Evolutionary conservation across 2,797 vertebrate species (phyloP).

Genomic region (Cossypha dichroa): DNA sequence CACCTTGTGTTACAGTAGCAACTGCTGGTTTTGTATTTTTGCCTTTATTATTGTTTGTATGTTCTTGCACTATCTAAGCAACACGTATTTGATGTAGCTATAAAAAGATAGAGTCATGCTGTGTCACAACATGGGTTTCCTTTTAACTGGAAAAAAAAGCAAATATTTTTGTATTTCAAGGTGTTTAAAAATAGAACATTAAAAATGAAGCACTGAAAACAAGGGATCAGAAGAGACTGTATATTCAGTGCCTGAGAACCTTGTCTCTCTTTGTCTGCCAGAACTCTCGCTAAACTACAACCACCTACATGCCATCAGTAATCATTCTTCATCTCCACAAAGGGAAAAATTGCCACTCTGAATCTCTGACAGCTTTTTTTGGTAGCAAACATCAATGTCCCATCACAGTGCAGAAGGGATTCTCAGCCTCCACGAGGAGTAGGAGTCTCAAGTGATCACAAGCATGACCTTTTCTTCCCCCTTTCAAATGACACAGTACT

Average conservation of each 20-base stretch:
- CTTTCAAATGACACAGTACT: not conserved
- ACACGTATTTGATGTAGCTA: constrained; percentile 14
- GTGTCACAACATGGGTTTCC: constrained; percentile 27
- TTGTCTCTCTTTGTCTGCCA: not conserved
- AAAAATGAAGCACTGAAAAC: constrained; percentile 28
- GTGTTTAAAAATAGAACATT: not conserved
- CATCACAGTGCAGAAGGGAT: not conserved
- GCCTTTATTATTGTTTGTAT: not conserved
- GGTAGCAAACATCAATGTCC: not conserved
- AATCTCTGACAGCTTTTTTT: not conserved
- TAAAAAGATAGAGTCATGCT: constrained; percentile 43
- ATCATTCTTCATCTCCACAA: not conserved
- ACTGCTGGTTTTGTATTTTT: not conserved
- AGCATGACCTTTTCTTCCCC: not conserved
- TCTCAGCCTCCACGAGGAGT: not conserved
- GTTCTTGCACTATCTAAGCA: constrained; percentile 27
- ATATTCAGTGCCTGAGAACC: not conserved
- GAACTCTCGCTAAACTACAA: not conserved
- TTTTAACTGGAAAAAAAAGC: constrained; percentile 3
- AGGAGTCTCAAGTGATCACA: not conserved
- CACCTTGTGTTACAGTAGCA: not conserved
- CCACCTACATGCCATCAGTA: not conserved
- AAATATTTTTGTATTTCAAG: constrained; percentile 48
- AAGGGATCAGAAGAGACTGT: not conserved
- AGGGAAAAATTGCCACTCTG: not conserved